These are phyloP conservation scores for Meda fulgida DNA, from an alignment of 2,797 vertebrate genomes.

Conservation along the genomic window DNA sequence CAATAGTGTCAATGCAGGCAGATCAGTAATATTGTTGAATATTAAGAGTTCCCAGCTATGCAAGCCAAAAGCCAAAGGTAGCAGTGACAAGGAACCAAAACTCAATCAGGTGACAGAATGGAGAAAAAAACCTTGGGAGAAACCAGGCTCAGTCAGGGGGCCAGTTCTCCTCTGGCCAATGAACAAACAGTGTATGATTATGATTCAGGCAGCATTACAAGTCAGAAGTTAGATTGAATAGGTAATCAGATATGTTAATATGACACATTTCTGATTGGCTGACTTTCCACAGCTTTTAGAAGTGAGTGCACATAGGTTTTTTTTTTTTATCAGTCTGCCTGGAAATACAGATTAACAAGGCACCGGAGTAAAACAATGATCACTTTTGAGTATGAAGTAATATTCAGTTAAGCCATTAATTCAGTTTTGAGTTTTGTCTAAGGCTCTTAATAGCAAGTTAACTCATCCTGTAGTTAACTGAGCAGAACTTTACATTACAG, in stretches of 20 bases:
- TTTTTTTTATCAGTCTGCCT: not conserved
- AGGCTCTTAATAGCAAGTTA: not conserved
- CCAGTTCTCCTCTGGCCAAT: no score
- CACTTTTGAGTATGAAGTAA: not conserved
- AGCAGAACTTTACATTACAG: not conserved
- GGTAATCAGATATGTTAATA: not conserved
- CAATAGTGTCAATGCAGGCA: no score
- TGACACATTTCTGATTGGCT: not conserved
- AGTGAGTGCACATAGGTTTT: not conserved
- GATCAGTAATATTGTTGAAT: no score
- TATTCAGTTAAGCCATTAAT: not conserved
- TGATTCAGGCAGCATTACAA: no score
- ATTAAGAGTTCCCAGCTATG: no score
- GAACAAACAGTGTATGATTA: no score
- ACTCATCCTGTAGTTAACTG: not conserved
- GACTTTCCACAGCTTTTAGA: not conserved
- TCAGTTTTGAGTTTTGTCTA: not conserved
- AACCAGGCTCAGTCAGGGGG: no score
- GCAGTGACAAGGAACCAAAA: no score
- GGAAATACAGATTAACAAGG: not conserved
- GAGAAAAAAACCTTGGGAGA: no score
- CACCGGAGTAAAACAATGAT: not conserved
- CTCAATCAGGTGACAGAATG: no score
- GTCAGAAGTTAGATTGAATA: no score
- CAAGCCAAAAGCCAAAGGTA: no score